Conservation (phyloP, 2,888 invertebrate genomes). For the Pedicia rivosa region DNA sequence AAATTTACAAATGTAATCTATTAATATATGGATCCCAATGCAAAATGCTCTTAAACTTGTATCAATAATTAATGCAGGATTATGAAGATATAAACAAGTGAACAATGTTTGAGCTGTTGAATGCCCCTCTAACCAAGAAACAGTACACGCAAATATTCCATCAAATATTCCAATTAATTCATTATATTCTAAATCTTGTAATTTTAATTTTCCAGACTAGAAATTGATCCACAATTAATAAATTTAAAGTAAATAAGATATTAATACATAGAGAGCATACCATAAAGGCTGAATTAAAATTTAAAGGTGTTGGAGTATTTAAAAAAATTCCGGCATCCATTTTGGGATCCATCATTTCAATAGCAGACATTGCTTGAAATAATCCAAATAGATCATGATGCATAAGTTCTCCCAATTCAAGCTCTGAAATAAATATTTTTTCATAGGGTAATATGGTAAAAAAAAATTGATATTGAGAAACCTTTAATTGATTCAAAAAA, state of each 20-base stretch:
- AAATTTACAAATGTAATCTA: constrained; percentile 78
- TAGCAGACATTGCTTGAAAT: constrained; percentile 98
- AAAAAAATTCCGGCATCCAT: constrained; percentile 99
- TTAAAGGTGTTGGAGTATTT: constrained; percentile 70
- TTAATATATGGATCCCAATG: constrained; percentile 71
- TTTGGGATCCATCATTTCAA: constrained; percentile 99
- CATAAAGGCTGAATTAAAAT: constrained; percentile 73
- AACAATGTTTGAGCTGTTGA: constrained; percentile 94
- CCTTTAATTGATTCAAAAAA: constrained; percentile 46
- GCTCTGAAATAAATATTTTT: constrained; percentile 33
- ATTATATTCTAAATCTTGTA: constrained; percentile 53
- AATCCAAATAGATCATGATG: constrained; percentile 85
- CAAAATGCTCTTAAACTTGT: constrained; percentile 73
- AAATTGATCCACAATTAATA: too few relatives aligned
- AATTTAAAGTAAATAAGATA: constrained; percentile 7
- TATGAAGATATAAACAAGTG: constrained; percentile 88
- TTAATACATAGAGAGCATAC: constrained; percentile 30
- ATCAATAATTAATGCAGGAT: constrained; percentile 71
- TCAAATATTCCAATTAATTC: constrained; percentile 91
- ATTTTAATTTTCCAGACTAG: constrained; percentile 58
- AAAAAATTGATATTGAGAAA: too few relatives aligned
- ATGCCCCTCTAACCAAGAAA: constrained; percentile 95
- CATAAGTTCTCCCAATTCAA: constrained; percentile 76
- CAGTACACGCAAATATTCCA: constrained; percentile 81
- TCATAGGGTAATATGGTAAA: not conserved